These are phyloP conservation scores for Zelostemma sp. DNA, from an alignment of 1,140 invertebrate genomes.

Conservation along the genomic window DNA sequence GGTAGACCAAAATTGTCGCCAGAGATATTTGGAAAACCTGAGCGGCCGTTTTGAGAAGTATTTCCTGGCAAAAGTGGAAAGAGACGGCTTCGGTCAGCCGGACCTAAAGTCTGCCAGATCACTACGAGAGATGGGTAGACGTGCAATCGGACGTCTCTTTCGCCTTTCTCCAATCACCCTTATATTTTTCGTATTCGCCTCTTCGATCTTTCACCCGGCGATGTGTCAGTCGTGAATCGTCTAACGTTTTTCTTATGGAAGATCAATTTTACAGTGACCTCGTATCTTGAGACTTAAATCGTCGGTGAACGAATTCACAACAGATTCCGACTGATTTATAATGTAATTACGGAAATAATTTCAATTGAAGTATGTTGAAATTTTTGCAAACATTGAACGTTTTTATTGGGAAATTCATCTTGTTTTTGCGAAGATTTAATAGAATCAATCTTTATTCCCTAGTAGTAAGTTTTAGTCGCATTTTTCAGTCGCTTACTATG, in stretches of 20 bases:
- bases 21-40: slow-evolving; percentile 37
- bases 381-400: no score
- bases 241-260: slow-evolving; percentile 12
- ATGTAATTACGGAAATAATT: neutral
- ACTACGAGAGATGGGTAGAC: slow-evolving; percentile 31
- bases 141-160: slow-evolving; percentile 29
- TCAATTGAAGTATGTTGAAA: no score
- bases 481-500: neutral
- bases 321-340: neutral
- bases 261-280: slow-evolving; percentile 18
- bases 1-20: slow-evolving; percentile 30
- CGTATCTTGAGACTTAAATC: slow-evolving; percentile 2
- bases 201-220: slow-evolving; percentile 16
- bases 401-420: no score
- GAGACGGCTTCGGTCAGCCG: slow-evolving; percentile 31
- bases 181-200: slow-evolving; percentile 35
- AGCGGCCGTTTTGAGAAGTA: slow-evolving; percentile 32
- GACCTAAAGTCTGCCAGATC: slow-evolving; percentile 37
- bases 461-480: neutral
- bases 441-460: neutral
- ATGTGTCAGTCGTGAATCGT: slow-evolving; percentile 16
- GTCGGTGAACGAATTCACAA: neutral
- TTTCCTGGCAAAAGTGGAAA: slow-evolving; percentile 23
- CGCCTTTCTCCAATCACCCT: slow-evolving; percentile 14
- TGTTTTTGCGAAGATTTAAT: neutral